These are phyloP conservation scores for Ditula angustiorana DNA, from an alignment of 2,888 invertebrate species.

Conservation along the genomic window DNA sequence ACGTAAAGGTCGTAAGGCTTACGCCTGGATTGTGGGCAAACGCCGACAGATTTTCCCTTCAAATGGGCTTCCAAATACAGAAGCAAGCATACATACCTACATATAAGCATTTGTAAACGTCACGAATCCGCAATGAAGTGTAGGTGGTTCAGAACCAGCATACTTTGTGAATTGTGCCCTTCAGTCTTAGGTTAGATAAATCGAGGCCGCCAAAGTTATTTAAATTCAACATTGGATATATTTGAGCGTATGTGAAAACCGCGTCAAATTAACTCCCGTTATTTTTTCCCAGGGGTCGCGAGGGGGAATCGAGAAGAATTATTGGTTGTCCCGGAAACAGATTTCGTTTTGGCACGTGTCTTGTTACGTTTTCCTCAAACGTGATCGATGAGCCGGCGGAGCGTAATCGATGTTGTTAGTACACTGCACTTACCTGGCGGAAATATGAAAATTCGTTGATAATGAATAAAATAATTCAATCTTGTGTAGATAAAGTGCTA, in stretches of 20 bases:
- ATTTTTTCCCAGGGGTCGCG: slow-evolving; percentile 20
- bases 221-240: slow-evolving; percentile 25
- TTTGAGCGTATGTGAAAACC: slow-evolving; percentile 10
- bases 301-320: slow-evolving; percentile 32
- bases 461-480: too few species aligned
- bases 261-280: slow-evolving; percentile 25
- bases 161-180: neutral
- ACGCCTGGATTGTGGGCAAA: slow-evolving; percentile 15
- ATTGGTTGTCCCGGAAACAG: slow-evolving; percentile 39
- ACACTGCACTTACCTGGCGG: neutral
- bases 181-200: slow-evolving; percentile 11
- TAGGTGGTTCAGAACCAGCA: neutral
- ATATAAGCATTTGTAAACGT: neutral
- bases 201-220: slow-evolving; percentile 14
- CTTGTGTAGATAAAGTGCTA: too few species aligned
- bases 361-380: slow-evolving; percentile 48
- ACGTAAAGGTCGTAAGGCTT: slow-evolving; percentile 28
- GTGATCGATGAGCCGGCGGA: slow-evolving; percentile 36
- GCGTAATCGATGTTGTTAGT: slow-evolving; percentile 34
- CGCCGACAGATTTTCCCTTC: slow-evolving; percentile 22
- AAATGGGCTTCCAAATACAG: neutral
- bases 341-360: slow-evolving; percentile 46
- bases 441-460: too few species aligned
- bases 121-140: neutral
- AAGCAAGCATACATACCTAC: neutral